Evolutionary conservation across 1,140 invertebrate genomes (phyloP), one percentile per base, ranked within the genome.

Genomic region (Trypoxylus dichotomus): DNA sequence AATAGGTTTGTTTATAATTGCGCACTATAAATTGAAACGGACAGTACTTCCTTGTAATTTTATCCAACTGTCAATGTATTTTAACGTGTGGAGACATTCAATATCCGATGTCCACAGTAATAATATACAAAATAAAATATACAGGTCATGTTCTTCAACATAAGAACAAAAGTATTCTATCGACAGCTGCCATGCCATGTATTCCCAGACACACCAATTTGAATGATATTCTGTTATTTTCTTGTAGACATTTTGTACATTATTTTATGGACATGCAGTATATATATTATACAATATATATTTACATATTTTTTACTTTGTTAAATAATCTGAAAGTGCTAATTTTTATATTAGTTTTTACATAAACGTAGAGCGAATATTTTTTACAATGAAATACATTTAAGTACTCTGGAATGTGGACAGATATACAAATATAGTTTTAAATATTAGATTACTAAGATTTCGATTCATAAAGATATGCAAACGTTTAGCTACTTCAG

Each of bases 381-480:
- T 19, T n/a, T 54, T 19, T 54, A 54, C 27, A 27, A 27, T 68
- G 11, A 24, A 24, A 27, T 68, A 24, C 27, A 24, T 3, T 68
- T 68, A 68, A 68, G 60, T 68, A 68, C 60, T n/a, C 47, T 27
- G 60, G 60, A 68, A 68, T 68, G 24, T 68, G 60, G 21, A 68
- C 60, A 68, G 60, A 68, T 68, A 37, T 37, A 68, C 25, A 68
- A 27, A 68, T 68, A 27, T 24, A 13, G 7, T 68, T 68, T 68
- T 24, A 29, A 68, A 25, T 13, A 24, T 25, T 68, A 11, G 27
- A 68, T 68, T 68, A 5, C 15, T 68, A 29, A 68, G 27, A 29
- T 29, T 68, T 68, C 60, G 60, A 68, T 68, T 68, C 60, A 24
- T 24, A 68, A 68, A 68, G 60, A 68, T 68, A 68, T 68, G 27